Base-by-base conservation (phyloP, 2,888 invertebrate species). In the Standfussiana lucernea region DNA sequence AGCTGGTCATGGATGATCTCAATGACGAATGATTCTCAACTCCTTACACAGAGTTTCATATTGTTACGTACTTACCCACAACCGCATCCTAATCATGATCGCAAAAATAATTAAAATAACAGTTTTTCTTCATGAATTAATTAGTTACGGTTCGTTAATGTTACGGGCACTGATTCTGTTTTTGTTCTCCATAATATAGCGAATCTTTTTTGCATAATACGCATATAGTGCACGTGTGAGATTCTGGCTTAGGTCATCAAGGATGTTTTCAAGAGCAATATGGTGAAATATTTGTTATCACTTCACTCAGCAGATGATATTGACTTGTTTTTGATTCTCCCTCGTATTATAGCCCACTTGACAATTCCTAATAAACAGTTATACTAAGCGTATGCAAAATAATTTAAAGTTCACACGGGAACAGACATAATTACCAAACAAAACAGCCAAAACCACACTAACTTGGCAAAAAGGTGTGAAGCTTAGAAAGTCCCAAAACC, bases 101-200 rank as follows among this genome's bases (percentile, higher is more conserved):
- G 68, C 73, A 61, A 72, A 73, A 64, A 40, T 40, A 64, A 72
- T 72, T 67, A 71, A 81, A 69, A 79, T 56, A 64, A 64, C 66
- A 28, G 42, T 75, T 72, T 77, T 80, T 59, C 45, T 75, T 79
- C 50, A 81, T 80, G 82, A 80, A 80, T 83, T 79, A 78, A 74
- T 87, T 87, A 70, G 78, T 80, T 67, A 86, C 72, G 78, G 75
- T 77, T 72, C 87, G 72, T 72, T 72, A 74, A 75, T 72, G 84
- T 83, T 83, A 85, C 85, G 83, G 83, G 28, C 65, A 80, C 69
- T 85, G 82, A 77, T 68, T 86, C 42, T 75, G 75, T 72, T 70
- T 66, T 70, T 70, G 24, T 72, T 72, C 64, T 65, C 75, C 3
- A n/a, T 74, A 73, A 37, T 64, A 53, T n/a, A 47, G 56, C 70